Evolutionary conservation across 2,113 vertebrate species (phyloP), one percentile per base, ranked within the genome.

Genomic region (Boulengeromyrus knoepffleri): DNA sequence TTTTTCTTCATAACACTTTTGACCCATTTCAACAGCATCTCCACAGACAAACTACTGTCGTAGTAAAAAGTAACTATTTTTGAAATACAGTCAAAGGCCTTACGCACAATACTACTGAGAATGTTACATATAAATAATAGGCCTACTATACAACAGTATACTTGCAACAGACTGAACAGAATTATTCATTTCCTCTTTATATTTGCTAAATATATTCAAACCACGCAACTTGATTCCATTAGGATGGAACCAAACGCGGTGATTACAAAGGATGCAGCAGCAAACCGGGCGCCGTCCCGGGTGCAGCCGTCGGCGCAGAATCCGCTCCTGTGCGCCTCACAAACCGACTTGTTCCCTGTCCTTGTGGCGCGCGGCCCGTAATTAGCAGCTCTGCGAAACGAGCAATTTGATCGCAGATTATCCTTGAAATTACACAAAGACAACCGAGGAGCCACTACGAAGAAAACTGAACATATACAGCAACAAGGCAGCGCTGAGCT

Each of bases 251-350:
- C 36, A 85, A 85, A 39, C 39, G 83, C 36, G 39, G 42, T 52
- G 49, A 27, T 87, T 52, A 24, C 84, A 31, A 50, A 86, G 9
- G 39, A 15, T 15, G 50, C n/a, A 9, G 5, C 31, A 7, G 13
- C 21, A 47, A n/a, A 86, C 21, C 21, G 49, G 39, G 85, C 85
- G 17, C 8, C 49, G 21, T 13, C 17, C 36, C 19, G 4, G 85
- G 52, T 6, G 39, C 0, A 31, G 50, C 31, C 0, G 91, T 85
- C n/a, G 58, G 91, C 21, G 62, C 27, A 12, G 80, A 80, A 49
- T 74, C 87, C 90, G 36, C 77, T 89, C 89, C 66, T 85, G 46
- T 1, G 91, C 94, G 95, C 92, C 95, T 95, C 95, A 95, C 91
- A 95, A 94, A 95, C 89, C 93, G 8, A 15, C 87, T 5, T 27